These are phyloP conservation scores for Carabus problematicus DNA, from an alignment of 2,888 invertebrate genomes.

Conservation along the genomic window DNA sequence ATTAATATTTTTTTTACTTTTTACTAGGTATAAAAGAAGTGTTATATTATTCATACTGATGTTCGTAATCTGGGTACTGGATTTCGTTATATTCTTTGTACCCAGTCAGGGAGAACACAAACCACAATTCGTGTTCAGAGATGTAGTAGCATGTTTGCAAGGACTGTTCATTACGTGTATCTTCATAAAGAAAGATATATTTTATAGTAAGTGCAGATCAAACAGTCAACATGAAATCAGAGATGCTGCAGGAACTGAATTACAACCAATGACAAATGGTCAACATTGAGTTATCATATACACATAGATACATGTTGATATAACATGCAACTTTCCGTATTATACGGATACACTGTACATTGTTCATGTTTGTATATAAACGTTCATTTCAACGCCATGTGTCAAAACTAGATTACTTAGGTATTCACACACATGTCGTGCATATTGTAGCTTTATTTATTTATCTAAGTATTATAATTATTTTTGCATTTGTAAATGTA, in stretches of 20 bases:
- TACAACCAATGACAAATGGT: neutral
- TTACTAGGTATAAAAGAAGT: slow-evolving; percentile 30
- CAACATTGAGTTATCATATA: too few relatives aligned
- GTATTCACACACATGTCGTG: too few relatives aligned
- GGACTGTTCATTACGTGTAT: slow-evolving; percentile 22
- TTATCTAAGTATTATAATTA: too few relatives aligned
- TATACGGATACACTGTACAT: too few relatives aligned
- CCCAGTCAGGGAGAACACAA: slow-evolving; percentile 11
- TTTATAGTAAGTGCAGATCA: neutral
- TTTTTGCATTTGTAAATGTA: too few relatives aligned
- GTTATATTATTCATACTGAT: slow-evolving; percentile 3
- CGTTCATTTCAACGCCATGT: too few relatives aligned
- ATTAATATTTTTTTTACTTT: slow-evolving; percentile 3
- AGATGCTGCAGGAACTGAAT: neutral
- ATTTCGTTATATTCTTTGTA: slow-evolving; percentile 17
- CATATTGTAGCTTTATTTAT: too few relatives aligned
- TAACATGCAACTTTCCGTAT: too few relatives aligned
- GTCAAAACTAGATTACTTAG: too few relatives aligned
- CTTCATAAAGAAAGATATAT: slow-evolving; percentile 14
- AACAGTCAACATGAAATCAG: neutral
- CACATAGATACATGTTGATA: too few relatives aligned
- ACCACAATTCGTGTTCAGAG: slow-evolving; percentile 12
- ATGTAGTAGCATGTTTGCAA: slow-evolving; percentile 21
- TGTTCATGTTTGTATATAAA: too few relatives aligned
- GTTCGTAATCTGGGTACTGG: slow-evolving; percentile 6